Conservation (phyloP, 2,113 vertebrate genomes). For the Oncorhynchus clarkii region DNA sequence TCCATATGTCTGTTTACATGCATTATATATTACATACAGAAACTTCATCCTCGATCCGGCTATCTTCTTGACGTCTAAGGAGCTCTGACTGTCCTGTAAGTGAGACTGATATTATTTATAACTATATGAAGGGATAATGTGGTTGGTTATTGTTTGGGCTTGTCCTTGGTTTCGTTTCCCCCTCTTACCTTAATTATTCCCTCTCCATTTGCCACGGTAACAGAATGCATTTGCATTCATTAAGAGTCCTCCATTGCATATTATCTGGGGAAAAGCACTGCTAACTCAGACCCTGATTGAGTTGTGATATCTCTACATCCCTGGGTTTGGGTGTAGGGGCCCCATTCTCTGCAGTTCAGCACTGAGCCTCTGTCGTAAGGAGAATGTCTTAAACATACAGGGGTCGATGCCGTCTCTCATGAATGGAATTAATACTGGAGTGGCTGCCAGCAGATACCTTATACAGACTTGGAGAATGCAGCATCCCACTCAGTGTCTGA, state of each 20-base stretch:
- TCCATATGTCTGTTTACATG: not conserved
- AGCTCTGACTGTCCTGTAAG: not conserved
- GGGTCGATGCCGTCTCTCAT: constrained; percentile 4
- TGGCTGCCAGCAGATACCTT: not conserved
- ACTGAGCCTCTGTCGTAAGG: not conserved
- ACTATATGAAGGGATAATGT: constrained; percentile 17
- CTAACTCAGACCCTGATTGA: constrained; percentile 17
- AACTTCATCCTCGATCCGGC: not conserved
- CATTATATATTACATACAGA: not conserved
- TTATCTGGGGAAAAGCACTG: constrained; percentile 2
- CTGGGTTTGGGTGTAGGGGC: not conserved
- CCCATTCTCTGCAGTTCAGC: constrained; percentile 1
- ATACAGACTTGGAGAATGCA: not conserved
- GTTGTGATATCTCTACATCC: constrained; percentile 28
- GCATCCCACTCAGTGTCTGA: constrained; percentile 1
- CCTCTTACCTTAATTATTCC: constrained; percentile 19
- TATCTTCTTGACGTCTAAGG: not conserved
- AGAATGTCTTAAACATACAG: constrained; percentile 8
- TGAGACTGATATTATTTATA: constrained; percentile 12
- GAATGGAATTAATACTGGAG: constrained; percentile 8
- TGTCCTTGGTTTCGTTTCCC: constrained; percentile 9
- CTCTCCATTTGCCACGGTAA: constrained; percentile 5
- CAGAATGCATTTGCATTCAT: constrained; percentile 31
- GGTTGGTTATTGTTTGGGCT: constrained; percentile 23
- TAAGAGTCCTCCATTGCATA: constrained; percentile 8